These are phyloP conservation scores for Falcaria lacertinaria DNA, from an alignment of 2,888 invertebrate genomes.

Conservation along the genomic window DNA sequence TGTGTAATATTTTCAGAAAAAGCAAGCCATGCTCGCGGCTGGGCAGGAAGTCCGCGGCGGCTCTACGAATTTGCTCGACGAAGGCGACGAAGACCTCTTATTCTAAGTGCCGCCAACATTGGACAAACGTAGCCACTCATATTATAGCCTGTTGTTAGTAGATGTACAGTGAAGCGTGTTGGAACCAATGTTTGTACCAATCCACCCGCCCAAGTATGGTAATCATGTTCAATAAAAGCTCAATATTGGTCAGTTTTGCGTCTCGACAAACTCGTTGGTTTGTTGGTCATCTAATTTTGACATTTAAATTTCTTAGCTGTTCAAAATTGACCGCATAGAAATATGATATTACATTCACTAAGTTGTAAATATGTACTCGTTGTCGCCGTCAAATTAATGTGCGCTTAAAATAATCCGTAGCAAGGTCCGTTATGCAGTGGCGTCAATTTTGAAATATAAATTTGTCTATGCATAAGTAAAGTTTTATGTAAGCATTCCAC, in stretches of 20 bases:
- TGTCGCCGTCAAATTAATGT: conserved; percentile 35
- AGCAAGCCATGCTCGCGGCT: conserved; percentile 36
- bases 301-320: too few species aligned
- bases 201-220: background rate
- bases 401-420: conserved; percentile 21
- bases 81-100: conserved; percentile 93
- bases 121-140: conserved; percentile 18
- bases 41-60: conserved; percentile 57
- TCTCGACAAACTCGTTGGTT: too few species aligned
- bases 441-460: conserved; percentile 5
- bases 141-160: conserved; percentile 43
- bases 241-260: conserved; percentile 1
- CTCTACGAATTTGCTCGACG: conserved; percentile 87
- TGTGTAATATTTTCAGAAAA: conserved; percentile 42
- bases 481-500: conserved; percentile 70
- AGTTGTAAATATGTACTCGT: conserved; percentile 64
- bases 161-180: conserved; percentile 40
- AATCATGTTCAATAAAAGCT: conserved; percentile 1
- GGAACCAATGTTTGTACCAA: conserved; percentile 7
- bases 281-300: too few species aligned
- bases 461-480: conserved; percentile 7
- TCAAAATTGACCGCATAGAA: conserved; percentile 48
- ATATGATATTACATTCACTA: conserved; percentile 62
- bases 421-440: conserved; percentile 26
- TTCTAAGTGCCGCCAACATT: conserved; percentile 80